Percentiles rank a stretch among this genome's conserved stretches.
Evolutionary conservation across 2,888 invertebrate genomes (phyloP).

Genomic region (Coenonympha glycerion): DNA sequence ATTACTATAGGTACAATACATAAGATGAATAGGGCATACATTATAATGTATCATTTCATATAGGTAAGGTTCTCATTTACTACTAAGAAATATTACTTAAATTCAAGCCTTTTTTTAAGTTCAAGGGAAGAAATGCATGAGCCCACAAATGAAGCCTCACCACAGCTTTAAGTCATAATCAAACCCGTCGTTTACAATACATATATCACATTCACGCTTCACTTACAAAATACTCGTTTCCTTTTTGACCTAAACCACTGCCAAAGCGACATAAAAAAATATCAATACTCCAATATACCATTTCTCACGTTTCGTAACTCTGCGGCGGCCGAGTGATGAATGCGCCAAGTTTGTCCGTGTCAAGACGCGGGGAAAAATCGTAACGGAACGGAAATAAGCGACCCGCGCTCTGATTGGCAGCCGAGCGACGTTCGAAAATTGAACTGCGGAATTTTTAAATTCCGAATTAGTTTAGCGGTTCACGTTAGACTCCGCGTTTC

Average conservation of each 20-base stretch:
- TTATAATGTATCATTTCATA: too few species aligned
- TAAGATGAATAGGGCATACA: too few species aligned
- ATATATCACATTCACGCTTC: not conserved
- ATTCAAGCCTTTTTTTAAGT: too few species aligned
- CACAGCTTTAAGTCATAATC: too few species aligned
- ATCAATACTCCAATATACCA: constrained; percentile 2
- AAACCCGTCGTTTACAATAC: not conserved
- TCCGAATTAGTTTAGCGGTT: constrained; percentile 3
- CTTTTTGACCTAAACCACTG: not conserved
- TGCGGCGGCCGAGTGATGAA: constrained; percentile 51
- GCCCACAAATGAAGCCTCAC: too few species aligned
- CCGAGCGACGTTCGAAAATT: constrained; percentile 36
- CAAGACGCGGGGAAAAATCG: constrained; percentile 51
- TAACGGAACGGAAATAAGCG: constrained; percentile 55
- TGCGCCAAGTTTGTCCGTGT: constrained; percentile 66
- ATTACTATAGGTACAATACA: too few species aligned
- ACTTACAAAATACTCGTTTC: not conserved
- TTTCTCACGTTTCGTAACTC: constrained; percentile 12
- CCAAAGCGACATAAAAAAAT: not conserved
- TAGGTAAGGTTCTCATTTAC: too few species aligned
- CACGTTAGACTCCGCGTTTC: too few species aligned
- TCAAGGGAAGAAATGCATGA: too few species aligned
- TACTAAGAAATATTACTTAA: too few species aligned
- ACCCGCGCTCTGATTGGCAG: constrained; percentile 59
- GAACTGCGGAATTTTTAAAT: constrained; percentile 28